Conservation (phyloP, 2,797 vertebrate genomes). For the Loris lydekkerianus region DNA sequence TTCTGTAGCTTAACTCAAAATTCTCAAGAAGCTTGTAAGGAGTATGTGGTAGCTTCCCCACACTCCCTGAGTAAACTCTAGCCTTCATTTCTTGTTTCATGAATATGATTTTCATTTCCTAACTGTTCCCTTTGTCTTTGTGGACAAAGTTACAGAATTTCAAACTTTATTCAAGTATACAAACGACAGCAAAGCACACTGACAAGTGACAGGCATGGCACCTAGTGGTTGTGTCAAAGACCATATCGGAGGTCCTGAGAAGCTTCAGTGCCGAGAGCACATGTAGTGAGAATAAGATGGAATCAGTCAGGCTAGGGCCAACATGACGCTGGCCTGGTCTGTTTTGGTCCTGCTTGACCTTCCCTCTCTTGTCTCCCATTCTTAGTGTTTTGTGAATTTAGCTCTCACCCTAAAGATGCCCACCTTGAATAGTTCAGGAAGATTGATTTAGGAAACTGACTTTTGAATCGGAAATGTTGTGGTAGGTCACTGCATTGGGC, state of each 20-base stretch:
- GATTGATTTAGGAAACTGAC: no score
- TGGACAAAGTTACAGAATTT: constrained; percentile 80
- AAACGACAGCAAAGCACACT: constrained; percentile 87
- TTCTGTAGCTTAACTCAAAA: background rate
- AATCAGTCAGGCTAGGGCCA: no score
- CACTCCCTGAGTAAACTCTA: background rate
- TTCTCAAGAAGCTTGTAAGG: background rate
- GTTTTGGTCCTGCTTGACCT: no score
- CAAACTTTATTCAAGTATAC: constrained; percentile 85
- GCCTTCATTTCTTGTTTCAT: background rate
- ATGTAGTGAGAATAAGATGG: no score
- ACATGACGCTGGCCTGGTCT: no score
- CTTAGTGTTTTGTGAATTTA: no score
- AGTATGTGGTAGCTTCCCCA: background rate
- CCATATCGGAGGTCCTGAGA: constrained; percentile 64
- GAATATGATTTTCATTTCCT: background rate
- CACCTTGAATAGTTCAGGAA: no score
- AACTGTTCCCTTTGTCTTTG: constrained; percentile 69
- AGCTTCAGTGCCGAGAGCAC: constrained; percentile 32
- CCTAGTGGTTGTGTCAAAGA: constrained; percentile 77
- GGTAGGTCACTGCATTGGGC: no score
- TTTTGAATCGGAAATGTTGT: no score
- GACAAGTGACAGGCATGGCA: constrained; percentile 83
- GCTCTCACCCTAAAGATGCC: no score
- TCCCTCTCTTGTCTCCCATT: no score